Evolutionary conservation across 2,888 invertebrate species (phyloP).

Genomic region (Mayetiola destructor): DNA sequence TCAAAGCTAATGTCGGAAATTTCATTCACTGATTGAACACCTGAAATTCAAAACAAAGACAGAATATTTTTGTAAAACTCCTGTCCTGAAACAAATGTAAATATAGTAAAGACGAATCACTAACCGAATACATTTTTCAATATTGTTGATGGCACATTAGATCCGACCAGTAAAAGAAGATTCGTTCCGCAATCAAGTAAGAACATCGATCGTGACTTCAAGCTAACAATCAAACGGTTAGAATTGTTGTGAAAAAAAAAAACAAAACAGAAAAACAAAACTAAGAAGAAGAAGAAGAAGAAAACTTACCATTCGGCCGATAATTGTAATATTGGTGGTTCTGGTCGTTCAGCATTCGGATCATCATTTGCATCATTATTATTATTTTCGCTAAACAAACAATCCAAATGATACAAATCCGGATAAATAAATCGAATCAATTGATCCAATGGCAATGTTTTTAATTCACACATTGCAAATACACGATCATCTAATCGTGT

Average conservation of each 20-base stretch:
- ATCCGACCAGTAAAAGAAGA: slow-evolving; percentile 72
- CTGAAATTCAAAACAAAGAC: slow-evolving; percentile 29
- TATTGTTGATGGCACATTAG: slow-evolving; percentile 57
- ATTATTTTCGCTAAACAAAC: slow-evolving; percentile 41
- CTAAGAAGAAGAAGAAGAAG: not conserved
- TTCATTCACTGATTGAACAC: slow-evolving; percentile 54
- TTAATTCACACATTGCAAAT: slow-evolving; percentile 85
- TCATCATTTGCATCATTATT: slow-evolving; percentile 28
- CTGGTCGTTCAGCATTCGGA: slow-evolving; percentile 34
- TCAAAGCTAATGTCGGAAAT: slow-evolving; percentile 64
- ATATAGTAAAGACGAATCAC: not conserved
- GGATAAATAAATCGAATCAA: slow-evolving; percentile 82
- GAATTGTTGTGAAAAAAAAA: not conserved
- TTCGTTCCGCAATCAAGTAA: slow-evolving; percentile 75
- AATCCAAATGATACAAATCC: slow-evolving; percentile 76
- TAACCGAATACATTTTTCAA: slow-evolving; percentile 54
- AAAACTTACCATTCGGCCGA: slow-evolving; percentile 55
- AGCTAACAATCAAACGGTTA: slow-evolving; percentile 36
- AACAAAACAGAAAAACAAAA: not conserved
- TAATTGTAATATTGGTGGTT: slow-evolving; percentile 70
- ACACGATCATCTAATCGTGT: slow-evolving; percentile 88
- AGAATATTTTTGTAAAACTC: not conserved
- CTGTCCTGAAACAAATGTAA: not conserved
- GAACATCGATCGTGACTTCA: slow-evolving; percentile 80
- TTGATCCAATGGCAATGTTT: slow-evolving; percentile 64